Conservation (phyloP, 2,113 vertebrate genomes). For the Merops nubicus region DNA sequence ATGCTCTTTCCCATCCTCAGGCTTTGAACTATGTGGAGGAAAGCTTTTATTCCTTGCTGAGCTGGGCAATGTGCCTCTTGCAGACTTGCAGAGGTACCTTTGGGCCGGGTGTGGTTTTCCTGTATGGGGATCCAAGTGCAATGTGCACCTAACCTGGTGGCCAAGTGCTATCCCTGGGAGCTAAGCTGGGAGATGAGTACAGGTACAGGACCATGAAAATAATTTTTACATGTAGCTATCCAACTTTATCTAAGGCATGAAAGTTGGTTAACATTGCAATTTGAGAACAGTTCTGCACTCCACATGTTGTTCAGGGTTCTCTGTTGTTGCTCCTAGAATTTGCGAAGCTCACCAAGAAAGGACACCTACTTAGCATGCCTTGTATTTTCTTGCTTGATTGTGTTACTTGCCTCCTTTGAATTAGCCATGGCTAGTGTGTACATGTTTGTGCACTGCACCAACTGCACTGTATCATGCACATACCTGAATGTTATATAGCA, state of each 20-base stretch:
- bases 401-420: neutral
- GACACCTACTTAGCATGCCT: neutral
- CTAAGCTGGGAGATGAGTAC: neutral
- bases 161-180: accelerated
- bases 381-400: neutral
- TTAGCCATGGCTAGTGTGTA: neutral
- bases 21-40: neutral
- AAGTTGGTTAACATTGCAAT: neutral
- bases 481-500: neutral
- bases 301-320: neutral
- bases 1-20: neutral
- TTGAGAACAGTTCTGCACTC: neutral
- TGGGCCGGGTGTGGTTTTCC: neutral
- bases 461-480: neutral
- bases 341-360: neutral
- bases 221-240: neutral
- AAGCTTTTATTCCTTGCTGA: neutral
- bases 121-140: neutral
- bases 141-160: accelerated
- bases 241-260: neutral
- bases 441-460: neutral
- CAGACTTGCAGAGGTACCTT: neutral
- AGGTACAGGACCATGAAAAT: neutral
- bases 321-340: neutral
- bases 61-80: neutral